Evolutionary conservation across 2,797 vertebrate genomes (phyloP).

Genomic region (Coluber constrictor): DNA sequence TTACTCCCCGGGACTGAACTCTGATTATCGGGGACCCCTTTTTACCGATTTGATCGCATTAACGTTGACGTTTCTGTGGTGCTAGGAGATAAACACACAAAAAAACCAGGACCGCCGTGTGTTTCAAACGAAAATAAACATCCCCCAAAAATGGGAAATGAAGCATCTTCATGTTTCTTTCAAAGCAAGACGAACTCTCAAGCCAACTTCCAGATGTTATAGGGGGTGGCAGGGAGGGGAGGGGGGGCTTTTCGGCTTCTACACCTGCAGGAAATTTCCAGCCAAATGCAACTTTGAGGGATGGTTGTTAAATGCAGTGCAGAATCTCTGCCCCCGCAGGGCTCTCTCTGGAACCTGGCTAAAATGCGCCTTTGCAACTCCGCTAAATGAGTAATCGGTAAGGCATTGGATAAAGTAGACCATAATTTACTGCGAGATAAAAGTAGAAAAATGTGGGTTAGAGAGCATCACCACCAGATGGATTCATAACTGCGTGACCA

Average conservation of each 20-base stretch:
- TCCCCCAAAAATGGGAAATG: neutral
- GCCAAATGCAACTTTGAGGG: neutral
- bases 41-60: neutral
- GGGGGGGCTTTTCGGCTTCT: neutral
- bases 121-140: neutral
- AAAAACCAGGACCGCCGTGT: neutral
- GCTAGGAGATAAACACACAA: neutral
- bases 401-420: too few species aligned
- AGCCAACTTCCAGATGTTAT: neutral
- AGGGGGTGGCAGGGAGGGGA: accelerated
- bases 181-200: neutral
- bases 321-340: neutral
- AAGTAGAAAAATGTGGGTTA: too few species aligned
- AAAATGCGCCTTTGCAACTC: neutral
- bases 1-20: neutral
- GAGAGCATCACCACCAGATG: too few species aligned
- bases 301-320: neutral
- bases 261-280: neutral
- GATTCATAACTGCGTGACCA: too few species aligned
- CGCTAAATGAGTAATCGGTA: neutral
- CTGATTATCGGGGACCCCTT: neutral
- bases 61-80: neutral
- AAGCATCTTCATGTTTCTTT: neutral
- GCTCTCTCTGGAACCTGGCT: neutral
- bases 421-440: too few species aligned